Conservation (phyloP, 2,888 invertebrate genomes). For the Zaprionus lineosus region DNA sequence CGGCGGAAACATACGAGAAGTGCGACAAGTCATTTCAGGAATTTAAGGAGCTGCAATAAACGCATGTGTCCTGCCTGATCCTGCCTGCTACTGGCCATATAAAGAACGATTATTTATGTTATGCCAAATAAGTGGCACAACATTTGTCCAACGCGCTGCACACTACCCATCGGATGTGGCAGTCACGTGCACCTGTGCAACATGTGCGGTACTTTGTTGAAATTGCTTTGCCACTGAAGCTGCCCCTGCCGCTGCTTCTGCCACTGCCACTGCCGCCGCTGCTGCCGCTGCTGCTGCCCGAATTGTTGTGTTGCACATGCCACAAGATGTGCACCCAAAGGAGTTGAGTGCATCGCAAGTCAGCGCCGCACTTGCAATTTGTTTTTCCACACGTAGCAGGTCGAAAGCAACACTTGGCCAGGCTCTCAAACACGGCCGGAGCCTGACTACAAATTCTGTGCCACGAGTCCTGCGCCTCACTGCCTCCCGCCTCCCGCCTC, state of each 20-base stretch:
- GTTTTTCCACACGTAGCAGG: slow-evolving; percentile 53
- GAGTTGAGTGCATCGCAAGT: slow-evolving; percentile 9
- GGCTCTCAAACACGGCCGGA: background rate
- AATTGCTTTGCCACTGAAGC: slow-evolving; percentile 36
- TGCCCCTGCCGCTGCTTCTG: slow-evolving; percentile 9
- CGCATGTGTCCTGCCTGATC: background rate
- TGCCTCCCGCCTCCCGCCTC: slow-evolving; percentile 33
- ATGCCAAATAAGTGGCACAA: slow-evolving; percentile 34
- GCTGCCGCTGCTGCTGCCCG: slow-evolving; percentile 13
- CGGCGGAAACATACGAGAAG: slow-evolving; percentile 18
- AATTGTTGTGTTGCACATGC: slow-evolving; percentile 27
- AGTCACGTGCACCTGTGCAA: slow-evolving; percentile 60
- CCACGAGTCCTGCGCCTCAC: no score
- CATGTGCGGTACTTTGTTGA: slow-evolving; percentile 45
- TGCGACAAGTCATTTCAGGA: slow-evolving; percentile 61
- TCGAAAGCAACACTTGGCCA: slow-evolving; percentile 26
- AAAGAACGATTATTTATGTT: slow-evolving; percentile 56
- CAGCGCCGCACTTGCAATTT: slow-evolving; percentile 39
- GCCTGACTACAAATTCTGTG: slow-evolving; percentile 2
- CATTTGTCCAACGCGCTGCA: slow-evolving; percentile 43
- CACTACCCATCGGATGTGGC: background rate
- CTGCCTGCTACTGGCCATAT: slow-evolving; percentile 17
- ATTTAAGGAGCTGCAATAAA: slow-evolving; percentile 48
- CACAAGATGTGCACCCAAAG: slow-evolving; percentile 34
- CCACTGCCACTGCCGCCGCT: no score